These are phyloP conservation scores for Diceros bicornis DNA, from an alignment of 2,797 vertebrate genomes.

Conservation along the genomic window DNA sequence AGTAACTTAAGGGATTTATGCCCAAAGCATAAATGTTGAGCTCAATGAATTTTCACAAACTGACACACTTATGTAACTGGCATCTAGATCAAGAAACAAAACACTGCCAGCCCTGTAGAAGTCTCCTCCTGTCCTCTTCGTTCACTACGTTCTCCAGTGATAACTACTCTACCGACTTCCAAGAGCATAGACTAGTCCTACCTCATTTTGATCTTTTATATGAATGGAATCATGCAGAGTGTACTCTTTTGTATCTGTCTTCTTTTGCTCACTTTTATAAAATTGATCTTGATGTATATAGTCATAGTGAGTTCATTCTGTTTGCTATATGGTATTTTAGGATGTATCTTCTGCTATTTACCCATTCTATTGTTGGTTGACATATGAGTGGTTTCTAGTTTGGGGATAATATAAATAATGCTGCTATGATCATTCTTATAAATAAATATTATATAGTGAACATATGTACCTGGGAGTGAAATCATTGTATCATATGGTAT, in stretches of 20 bases:
- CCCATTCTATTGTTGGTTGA: neutral
- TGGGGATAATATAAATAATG: neutral
- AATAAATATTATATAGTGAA: neutral
- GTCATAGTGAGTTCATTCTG: neutral
- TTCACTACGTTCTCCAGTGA: neutral
- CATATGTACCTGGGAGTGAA: neutral
- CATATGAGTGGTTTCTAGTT: neutral
- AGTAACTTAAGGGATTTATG: neutral
- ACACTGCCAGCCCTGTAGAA: neutral
- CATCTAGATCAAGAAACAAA: constrained; percentile 19
- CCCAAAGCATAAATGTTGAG: neutral
- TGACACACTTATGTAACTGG: neutral
- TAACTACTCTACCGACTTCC: neutral
- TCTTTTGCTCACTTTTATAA: neutral
- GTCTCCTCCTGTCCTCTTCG: neutral
- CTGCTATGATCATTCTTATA: neutral
- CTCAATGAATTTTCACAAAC: neutral
- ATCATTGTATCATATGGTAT: neutral
- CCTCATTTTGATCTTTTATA: neutral
- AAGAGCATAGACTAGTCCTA: neutral
- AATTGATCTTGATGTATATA: neutral
- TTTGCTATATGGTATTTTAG: neutral
- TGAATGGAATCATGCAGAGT: neutral
- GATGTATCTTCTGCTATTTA: neutral
- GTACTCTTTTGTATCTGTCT: neutral